These are phyloP conservation scores for Caenorhabditis latens DNA, from an alignment of 1,140 invertebrate species.

Conservation along the genomic window DNA sequence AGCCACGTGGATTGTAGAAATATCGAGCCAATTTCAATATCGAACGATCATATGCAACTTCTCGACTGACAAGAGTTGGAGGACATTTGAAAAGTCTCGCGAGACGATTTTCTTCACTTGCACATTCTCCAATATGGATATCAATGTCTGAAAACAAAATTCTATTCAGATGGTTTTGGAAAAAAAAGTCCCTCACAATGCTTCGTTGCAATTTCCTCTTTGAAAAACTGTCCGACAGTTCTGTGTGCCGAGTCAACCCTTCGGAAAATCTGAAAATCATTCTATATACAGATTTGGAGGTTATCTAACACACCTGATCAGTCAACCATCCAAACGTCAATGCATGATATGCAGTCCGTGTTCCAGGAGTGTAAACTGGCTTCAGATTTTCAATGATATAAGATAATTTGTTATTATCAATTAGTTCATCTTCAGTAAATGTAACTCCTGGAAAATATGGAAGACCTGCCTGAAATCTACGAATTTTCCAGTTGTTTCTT, in stretches of 20 bases:
- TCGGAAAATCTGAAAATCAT: slow-evolving; percentile 74
- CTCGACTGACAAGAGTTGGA: slow-evolving; percentile 35
- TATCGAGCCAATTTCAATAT: slow-evolving; percentile 17
- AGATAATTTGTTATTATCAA: slow-evolving; percentile 57
- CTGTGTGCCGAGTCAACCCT: slow-evolving; percentile 77
- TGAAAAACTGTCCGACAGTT: slow-evolving; percentile 77
- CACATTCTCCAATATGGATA: slow-evolving; percentile 58
- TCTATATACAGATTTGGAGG: neutral
- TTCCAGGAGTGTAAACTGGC: slow-evolving; percentile 64
- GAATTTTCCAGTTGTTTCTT: neutral
- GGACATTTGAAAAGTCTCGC: slow-evolving; percentile 54
- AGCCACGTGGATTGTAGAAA: slow-evolving; percentile 58
- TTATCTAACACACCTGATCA: slow-evolving; percentile 67
- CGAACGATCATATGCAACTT: slow-evolving; percentile 47
- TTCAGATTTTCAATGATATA: slow-evolving; percentile 63
- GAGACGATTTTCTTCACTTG: slow-evolving; percentile 51
- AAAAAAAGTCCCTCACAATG: slow-evolving; percentile 78
- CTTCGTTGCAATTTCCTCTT: slow-evolving; percentile 78
- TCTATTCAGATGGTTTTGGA: slow-evolving; percentile 75
- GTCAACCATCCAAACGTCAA: slow-evolving; percentile 78
- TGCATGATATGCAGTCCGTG: slow-evolving; percentile 78
- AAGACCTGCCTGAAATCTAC: slow-evolving; percentile 18
- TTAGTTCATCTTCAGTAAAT: slow-evolving; percentile 58
- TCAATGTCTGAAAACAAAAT: slow-evolving; percentile 65
- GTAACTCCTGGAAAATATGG: slow-evolving; percentile 40